Base-by-base conservation (phyloP, 35 echinoderm and acorn worm genomes). In the Lytechinus pictus region DNA sequence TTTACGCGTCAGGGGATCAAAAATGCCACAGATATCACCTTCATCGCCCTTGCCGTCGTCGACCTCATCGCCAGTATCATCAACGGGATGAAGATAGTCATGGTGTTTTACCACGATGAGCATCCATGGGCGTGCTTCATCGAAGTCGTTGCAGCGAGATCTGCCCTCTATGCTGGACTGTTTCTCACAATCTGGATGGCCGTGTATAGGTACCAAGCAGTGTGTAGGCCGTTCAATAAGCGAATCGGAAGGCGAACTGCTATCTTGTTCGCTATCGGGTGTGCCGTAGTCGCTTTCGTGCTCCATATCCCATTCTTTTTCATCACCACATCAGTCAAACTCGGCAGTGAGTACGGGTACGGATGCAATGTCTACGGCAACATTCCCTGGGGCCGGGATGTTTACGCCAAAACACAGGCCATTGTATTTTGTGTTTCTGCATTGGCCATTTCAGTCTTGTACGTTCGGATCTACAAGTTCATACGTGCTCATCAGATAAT, bases 41-140 rank as follows among this genome's bases (percentile, higher is more conserved):
- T 88, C 86, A 88, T 88, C 27, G 86, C 86, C 86, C 27, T 88
- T 4, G 86, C 9, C 21, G 86, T 88, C 27, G 86, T 88, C 86
- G 86, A 88, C 27, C n/a, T 88, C 86, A 19, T 88, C 27, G 86
- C 27, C 86, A 88, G 86, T 88, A 12, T 88, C 86, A 88, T 88
- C 44, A 88, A 27, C 19, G 86, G 27, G 9, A 88, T 52, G 86
- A 52, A 88, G 86, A 88, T 88, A 5, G 86, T 88, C 3, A 88
- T 88, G 86, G 86, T 88, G 16, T 88, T 88, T 27, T 88, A 27
- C 14, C 86, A 88, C 86, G 27, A 27, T 52, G 44, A 52, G n/a
- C 27, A 27, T 9, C 86, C 44, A 27, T 88, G 86, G 86, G 27
- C 86, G 27, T 88, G 86, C n/a, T 88, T 88, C 44, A 52, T 88